phyloP scores from a whole-genome alignment of 2,888 invertebrate species.

The Dione vanillae region DNA sequence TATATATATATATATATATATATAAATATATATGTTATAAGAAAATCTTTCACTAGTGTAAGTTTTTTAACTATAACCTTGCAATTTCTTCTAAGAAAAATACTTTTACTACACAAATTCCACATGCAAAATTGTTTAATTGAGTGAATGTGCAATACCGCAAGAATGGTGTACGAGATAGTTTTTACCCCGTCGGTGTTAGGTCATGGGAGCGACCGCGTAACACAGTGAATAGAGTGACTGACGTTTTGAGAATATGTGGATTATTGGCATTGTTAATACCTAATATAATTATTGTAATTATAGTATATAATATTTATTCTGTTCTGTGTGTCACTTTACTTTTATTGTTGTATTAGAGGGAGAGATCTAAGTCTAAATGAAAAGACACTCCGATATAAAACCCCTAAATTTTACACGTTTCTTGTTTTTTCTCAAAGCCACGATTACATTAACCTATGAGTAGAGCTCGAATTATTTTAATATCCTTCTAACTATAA shows the following conservation, averaged over 20 bases:
- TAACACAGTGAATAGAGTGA: slow-evolving; percentile 66
- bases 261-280: not conserved
- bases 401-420: too few species aligned
- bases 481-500: not conserved
- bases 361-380: too few species aligned
- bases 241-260: slow-evolving; percentile 42
- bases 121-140: slow-evolving; percentile 36
- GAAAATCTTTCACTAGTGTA: too few species aligned
- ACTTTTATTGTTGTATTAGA: too few species aligned
- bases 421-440: too few species aligned
- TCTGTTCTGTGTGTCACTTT: too few species aligned
- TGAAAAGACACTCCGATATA: too few species aligned
- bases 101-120: slow-evolving; percentile 11
- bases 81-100: not conserved
- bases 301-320: not conserved
- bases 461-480: not conserved
- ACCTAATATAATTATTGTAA: not conserved
- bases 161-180: slow-evolving; percentile 43
- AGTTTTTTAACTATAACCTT: not conserved
- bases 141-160: slow-evolving; percentile 42
- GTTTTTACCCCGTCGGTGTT: slow-evolving; percentile 50
- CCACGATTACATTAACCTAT: too few species aligned
- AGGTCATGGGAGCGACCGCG: slow-evolving; percentile 78
- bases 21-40: too few species aligned
- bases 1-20: too few species aligned